A percentile compares a stretch with the other conserved stretches of the same genome.
Conservation (phyloP, 2,888 invertebrate species). For the Abrostola tripartita region DNA sequence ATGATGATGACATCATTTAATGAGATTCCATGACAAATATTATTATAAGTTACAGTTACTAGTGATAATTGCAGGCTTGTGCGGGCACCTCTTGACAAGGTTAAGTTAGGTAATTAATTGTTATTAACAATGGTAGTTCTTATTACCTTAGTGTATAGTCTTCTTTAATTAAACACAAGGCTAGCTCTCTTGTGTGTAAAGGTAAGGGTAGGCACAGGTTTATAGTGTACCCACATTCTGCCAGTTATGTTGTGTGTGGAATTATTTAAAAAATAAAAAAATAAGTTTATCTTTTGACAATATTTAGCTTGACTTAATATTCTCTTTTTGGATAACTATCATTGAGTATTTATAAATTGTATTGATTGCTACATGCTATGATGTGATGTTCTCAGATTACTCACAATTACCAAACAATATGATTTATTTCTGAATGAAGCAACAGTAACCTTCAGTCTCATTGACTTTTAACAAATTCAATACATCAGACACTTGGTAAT, state of each 20-base stretch:
- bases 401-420: neutral
- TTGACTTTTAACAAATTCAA: conserved; percentile 11
- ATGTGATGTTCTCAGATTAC: too few relatives aligned
- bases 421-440: conserved; percentile 3
- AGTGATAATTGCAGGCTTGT: conserved; percentile 1
- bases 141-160: conserved; percentile 5
- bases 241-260: too few relatives aligned
- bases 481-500: conserved; percentile 16
- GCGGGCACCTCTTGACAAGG: conserved; percentile 1
- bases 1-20: too few relatives aligned
- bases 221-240: too few relatives aligned
- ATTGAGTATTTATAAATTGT: too few relatives aligned
- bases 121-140: conserved; percentile 25
- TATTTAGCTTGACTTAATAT: too few relatives aligned
- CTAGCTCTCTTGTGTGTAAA: conserved; percentile 14
- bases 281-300: too few relatives aligned
- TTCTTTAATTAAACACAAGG: conserved; percentile 20
- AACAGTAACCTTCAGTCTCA: conserved; percentile 26
- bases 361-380: too few relatives aligned
- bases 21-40: neutral
- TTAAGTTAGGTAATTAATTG: conserved; percentile 9
- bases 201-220: too few relatives aligned
- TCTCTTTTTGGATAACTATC: too few relatives aligned
- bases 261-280: too few relatives aligned
- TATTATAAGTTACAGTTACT: too few relatives aligned